Evolutionary conservation across 1,140 invertebrate species (phyloP).

Genomic region (Aricia agestis): DNA sequence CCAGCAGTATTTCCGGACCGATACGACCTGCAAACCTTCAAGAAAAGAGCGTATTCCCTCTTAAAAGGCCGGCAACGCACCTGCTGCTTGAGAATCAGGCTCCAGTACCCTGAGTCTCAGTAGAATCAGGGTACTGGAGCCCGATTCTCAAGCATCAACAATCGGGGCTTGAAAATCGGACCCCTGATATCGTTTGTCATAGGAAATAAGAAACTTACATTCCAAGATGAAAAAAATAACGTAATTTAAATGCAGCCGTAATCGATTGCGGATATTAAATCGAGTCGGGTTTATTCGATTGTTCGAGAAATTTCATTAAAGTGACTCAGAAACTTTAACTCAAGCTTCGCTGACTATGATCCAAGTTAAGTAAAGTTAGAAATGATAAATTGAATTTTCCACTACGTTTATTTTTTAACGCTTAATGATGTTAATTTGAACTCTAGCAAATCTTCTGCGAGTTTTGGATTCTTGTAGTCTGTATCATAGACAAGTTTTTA

Average conservation of each 20-base stretch:
- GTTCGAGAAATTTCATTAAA: conserved; percentile 52
- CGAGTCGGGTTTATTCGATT: conserved; percentile 39
- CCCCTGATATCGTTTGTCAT: not conserved
- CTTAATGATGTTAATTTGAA: conserved; percentile 5
- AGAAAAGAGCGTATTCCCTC: no score
- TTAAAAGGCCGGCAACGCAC: no score
- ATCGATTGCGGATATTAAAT: conserved; percentile 15
- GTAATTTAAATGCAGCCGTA: not conserved
- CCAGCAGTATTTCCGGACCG: no score
- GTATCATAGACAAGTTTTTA: not conserved
- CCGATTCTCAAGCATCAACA: no score
- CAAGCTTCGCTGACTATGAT: conserved; percentile 31
- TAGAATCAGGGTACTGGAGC: no score
- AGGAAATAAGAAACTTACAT: no score
- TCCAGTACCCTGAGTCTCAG: no score
- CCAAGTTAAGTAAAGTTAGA: conserved; percentile 32
- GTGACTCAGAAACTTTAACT: conserved; percentile 35
- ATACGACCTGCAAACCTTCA: no score
- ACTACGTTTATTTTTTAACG: not conserved
- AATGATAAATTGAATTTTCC: conserved; percentile 23
- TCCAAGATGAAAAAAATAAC: no score
- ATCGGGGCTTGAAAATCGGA: not conserved
- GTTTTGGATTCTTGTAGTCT: not conserved
- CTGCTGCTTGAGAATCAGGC: no score
- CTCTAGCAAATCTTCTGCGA: not conserved